Evolutionary conservation across 2,888 invertebrate species (phyloP).

Genomic region (Urechis unicinctus): DNA sequence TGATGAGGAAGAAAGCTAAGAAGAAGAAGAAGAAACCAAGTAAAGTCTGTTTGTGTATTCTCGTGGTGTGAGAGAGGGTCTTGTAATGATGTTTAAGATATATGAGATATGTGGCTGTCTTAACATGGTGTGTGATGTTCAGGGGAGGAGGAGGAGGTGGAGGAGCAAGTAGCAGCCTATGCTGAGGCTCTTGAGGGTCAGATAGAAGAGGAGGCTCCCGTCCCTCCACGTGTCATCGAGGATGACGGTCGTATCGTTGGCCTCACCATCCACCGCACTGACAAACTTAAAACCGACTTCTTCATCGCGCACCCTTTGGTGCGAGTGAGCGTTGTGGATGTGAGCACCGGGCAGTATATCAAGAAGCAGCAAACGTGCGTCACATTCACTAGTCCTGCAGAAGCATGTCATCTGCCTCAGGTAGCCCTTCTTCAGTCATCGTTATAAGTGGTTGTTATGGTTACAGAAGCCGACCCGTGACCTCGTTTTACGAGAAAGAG

Average conservation of each 20-base stretch:
- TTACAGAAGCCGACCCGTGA: slow-evolving; percentile 50
- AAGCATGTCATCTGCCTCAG: background rate
- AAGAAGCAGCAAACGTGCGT: slow-evolving; percentile 52
- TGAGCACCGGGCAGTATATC: slow-evolving; percentile 56
- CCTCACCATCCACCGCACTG: slow-evolving; percentile 58
- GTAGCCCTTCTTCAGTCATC: background rate
- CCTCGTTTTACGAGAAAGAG: slow-evolving; percentile 53
- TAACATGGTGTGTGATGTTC: no score
- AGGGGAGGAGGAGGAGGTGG: no score
- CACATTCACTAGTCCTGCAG: background rate
- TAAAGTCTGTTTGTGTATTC: background rate
- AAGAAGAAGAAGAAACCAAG: slow-evolving; percentile 18
- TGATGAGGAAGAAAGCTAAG: slow-evolving; percentile 29
- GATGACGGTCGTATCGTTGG: slow-evolving; percentile 51
- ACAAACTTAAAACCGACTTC: slow-evolving; percentile 59
- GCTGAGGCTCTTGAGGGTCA: background rate
- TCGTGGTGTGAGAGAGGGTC: no score
- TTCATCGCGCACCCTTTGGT: slow-evolving; percentile 61
- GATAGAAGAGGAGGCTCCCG: slow-evolving; percentile 1
- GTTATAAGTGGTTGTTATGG: background rate
- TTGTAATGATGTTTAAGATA: no score
- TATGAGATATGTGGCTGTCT: no score
- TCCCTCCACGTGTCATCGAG: slow-evolving; percentile 20
- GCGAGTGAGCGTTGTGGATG: slow-evolving; percentile 59
- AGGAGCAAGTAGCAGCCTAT: background rate